These are phyloP conservation scores for Corythucha ciliata DNA, from an alignment of 2,888 invertebrate species.

Conservation along the genomic window DNA sequence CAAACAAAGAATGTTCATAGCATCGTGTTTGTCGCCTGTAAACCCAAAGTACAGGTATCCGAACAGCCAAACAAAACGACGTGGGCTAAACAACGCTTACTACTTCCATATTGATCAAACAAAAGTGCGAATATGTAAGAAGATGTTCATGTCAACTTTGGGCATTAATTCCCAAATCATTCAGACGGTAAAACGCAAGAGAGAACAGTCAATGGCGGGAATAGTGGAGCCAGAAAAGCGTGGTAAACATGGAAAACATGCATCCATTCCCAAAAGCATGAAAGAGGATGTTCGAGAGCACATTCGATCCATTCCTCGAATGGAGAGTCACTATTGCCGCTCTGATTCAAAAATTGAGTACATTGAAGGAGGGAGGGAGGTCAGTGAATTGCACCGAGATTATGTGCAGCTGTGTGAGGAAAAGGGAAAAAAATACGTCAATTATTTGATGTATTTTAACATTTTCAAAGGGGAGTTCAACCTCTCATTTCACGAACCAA, in stretches of 20 bases:
- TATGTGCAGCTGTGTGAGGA: slow-evolving; percentile 5
- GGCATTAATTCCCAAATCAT: too few species aligned
- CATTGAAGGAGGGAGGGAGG: slow-evolving; percentile 31
- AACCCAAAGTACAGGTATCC: too few species aligned
- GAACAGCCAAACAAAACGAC: too few species aligned
- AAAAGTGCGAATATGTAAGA: too few species aligned
- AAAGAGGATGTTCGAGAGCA: slow-evolving; percentile 24
- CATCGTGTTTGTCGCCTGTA: too few species aligned
- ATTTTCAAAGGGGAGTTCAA: slow-evolving; percentile 38
- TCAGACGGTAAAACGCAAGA: too few species aligned
- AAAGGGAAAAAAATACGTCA: slow-evolving; percentile 13
- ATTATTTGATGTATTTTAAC: slow-evolving; percentile 22
- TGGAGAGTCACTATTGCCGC: slow-evolving; percentile 31
- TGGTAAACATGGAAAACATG: slow-evolving; percentile 27
- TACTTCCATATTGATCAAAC: too few species aligned
- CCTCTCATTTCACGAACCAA: slow-evolving; percentile 36
- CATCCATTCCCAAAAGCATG: slow-evolving; percentile 16
- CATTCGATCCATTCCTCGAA: slow-evolving; percentile 28
- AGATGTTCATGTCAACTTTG: too few species aligned
- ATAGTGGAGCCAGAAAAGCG: slow-evolving; percentile 20
- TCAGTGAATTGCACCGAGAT: slow-evolving; percentile 8
- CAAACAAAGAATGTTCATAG: too few species aligned
- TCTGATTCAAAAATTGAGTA: slow-evolving; percentile 25
- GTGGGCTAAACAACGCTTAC: too few species aligned
- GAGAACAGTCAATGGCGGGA: too few species aligned